These are phyloP conservation scores for Sebastes schlegelii DNA, from an alignment of 2,113 vertebrate genomes.

Conservation along the genomic window DNA sequence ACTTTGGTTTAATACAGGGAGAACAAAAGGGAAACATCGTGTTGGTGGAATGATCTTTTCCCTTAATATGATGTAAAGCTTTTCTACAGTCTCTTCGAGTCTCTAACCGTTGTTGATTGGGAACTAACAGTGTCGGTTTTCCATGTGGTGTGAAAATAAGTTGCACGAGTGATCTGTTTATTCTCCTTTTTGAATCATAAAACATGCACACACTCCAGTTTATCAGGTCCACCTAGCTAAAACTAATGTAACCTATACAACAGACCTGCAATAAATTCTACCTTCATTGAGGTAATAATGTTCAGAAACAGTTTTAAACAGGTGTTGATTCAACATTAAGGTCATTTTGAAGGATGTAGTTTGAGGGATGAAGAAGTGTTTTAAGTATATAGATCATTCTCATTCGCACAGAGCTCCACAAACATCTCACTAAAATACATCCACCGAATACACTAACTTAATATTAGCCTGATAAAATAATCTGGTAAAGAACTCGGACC, in stretches of 20 bases:
- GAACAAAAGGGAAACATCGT: background rate
- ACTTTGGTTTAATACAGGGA: background rate
- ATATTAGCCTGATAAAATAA: background rate
- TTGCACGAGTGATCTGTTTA: background rate
- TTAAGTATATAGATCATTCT: background rate
- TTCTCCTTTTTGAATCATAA: background rate
- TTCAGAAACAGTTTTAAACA: background rate
- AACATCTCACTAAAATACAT: too few relatives aligned
- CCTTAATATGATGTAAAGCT: background rate
- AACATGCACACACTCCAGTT: background rate
- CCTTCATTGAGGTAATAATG: background rate
- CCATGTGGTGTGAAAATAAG: background rate
- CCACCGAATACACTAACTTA: background rate
- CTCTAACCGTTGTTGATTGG: background rate
- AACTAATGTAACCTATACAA: background rate
- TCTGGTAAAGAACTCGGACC: background rate
- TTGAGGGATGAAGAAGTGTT: background rate
- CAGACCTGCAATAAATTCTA: background rate
- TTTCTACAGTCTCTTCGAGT: background rate
- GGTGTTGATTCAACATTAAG: background rate
- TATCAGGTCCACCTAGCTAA: background rate
- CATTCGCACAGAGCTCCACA: background rate
- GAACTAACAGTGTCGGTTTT: background rate
- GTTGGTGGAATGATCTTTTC: fast-evolving
- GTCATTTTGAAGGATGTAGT: background rate